Conservation (phyloP, 2,888 invertebrate species). For the Tetheella fluctuosa region DNA sequence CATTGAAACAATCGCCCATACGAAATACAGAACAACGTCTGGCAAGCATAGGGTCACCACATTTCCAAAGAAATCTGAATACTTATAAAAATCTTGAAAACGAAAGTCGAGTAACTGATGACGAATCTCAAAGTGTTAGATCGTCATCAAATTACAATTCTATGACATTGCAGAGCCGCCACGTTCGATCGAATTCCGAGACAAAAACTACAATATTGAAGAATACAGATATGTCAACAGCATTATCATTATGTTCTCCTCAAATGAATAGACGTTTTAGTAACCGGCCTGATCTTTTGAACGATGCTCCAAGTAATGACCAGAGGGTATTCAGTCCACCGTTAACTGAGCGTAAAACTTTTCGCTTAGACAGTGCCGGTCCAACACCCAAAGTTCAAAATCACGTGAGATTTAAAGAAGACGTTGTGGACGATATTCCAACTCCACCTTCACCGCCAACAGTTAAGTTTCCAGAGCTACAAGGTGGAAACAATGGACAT, state of each 20-base stretch:
- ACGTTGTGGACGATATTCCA: conserved; percentile 73
- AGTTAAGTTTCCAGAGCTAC: conserved; percentile 67
- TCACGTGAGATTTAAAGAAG: conserved; percentile 78
- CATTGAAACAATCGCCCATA: conserved; percentile 71
- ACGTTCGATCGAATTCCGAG: conserved; percentile 77
- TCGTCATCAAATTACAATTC: conserved; percentile 69
- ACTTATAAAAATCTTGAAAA: conserved; percentile 84
- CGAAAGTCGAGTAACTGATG: conserved; percentile 68
- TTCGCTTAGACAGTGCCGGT: conserved; percentile 61
- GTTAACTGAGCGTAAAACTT: conserved; percentile 61
- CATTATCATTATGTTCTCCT: conserved; percentile 80
- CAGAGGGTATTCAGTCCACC: conserved; percentile 70
- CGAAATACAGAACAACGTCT: conserved; percentile 80
- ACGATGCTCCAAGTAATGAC: conserved; percentile 71
- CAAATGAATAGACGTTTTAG: conserved; percentile 81
- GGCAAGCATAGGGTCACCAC: conserved; percentile 86
- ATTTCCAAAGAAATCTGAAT: conserved; percentile 85
- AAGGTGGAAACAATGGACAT: conserved; percentile 81
- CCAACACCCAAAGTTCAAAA: conserved; percentile 71
- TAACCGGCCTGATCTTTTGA: conserved; percentile 71
- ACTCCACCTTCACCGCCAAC: conserved; percentile 78
- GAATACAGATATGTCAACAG: conserved; percentile 74
- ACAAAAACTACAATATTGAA: conserved; percentile 78
- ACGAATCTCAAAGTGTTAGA: conserved; percentile 58
- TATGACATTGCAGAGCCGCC: conserved; percentile 73